Percentiles rank a stretch among this genome's conserved stretches.
Conservation (phyloP, 2,113 vertebrate genomes). For the Psilopsiagon aymara region DNA sequence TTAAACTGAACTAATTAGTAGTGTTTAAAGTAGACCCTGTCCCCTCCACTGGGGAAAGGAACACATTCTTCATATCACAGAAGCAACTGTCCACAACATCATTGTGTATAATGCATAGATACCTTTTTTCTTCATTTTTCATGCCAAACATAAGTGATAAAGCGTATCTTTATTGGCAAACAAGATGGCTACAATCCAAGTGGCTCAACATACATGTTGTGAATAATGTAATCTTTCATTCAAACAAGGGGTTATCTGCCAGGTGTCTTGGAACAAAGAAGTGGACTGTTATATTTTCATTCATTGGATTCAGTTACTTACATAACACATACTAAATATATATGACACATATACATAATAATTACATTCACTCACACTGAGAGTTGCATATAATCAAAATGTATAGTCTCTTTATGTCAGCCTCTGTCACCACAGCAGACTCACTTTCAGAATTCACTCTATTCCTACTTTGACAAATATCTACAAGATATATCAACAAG, state of each 20-base stretch:
- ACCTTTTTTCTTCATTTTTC: not conserved
- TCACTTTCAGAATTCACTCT: not conserved
- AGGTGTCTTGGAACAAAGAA: constrained; percentile 38
- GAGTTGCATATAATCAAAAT: constrained; percentile 41
- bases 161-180: not conserved
- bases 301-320: constrained; percentile 44
- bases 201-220: not conserved
- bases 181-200: constrained; percentile 49
- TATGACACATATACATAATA: constrained; percentile 4
- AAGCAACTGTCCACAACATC: not conserved
- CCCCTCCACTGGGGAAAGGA: constrained; percentile 47
- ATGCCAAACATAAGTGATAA: not conserved
- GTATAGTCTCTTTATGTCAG: not conserved
- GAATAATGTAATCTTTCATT: constrained; percentile 26
- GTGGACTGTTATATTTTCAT: constrained; percentile 11
- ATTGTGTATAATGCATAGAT: not conserved
- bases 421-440: not conserved
- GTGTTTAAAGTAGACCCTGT: constrained; percentile 71
- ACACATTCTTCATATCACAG: not conserved
- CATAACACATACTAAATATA: constrained; percentile 44
- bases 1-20: constrained; percentile 77
- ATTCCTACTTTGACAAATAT: not conserved
- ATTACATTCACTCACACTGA: constrained; percentile 38
- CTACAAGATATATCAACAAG: not conserved
- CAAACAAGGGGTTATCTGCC: constrained; percentile 42